Evolutionary conservation across 2,888 invertebrate genomes (phyloP), one percentile per base, ranked within the genome.

Genomic region (Ophonus ardosiacus): DNA sequence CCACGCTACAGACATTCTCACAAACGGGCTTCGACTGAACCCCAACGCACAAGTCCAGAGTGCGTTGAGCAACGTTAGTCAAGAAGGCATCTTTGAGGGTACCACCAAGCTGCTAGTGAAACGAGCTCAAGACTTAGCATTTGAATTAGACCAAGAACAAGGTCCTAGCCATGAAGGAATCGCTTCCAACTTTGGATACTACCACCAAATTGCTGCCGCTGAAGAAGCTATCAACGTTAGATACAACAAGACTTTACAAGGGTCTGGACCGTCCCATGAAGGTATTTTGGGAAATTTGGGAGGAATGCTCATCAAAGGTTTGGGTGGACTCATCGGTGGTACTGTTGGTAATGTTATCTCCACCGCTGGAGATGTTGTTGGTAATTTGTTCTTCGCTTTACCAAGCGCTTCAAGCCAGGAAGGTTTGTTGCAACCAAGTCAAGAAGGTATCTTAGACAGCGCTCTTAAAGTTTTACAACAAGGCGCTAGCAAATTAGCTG

Each of bases 91-190:
- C 31, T 57, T 78, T n/a, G 78, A 38, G 24, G 8, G 7, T 8
- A 43, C 71, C 43, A 43, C 43, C 10, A 10, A 74, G 3, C 17
- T 43, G 3, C 5, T 74, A 4, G 18, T 40, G 17, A 74, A 74
- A 13, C 15, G 7, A 7, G 71, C 71, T 18, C 17, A 18, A 7
- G 17, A 17, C 15, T 43, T 74, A 4, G 68, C 68, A 5, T 24
- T 13, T 5, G 68, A 68, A 43, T 15, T 15, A 2, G 71, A 78
- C 13, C 13, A 56, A 6, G 31, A 78, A 15, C n/a, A 1, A 8
- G 76, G 51, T 38, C 57, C 78, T 7, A 78, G 78, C 57, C 24
- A 57, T n/a, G 78, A 57, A 78, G 78, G 78, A 10, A 24, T 78
- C 56, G 8, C 24, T 38, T 3, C 24, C 59, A 57, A 78, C 57